Evolutionary conservation across 2,888 invertebrate genomes (phyloP).

Genomic region (Lasioglossum oenotherae): DNA sequence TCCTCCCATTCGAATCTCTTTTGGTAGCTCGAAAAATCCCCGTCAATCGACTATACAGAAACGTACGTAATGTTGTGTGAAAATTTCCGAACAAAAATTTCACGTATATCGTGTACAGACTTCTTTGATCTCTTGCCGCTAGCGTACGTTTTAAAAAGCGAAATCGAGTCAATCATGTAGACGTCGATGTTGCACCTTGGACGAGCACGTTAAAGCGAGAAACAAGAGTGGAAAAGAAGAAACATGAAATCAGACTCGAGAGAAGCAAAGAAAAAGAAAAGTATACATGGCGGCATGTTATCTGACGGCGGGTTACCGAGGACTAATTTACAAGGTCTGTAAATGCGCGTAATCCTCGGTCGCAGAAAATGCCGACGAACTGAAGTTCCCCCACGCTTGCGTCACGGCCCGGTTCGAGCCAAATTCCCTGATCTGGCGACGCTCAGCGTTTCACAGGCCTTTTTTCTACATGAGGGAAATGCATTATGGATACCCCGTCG

Average conservation of each 20-base stretch:
- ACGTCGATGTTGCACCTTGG: neutral
- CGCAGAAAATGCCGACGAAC: neutral
- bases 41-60: neutral
- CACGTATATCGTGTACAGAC: too few species aligned
- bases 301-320: constrained; percentile 13
- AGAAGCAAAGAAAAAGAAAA: neutral
- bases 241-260: constrained; percentile 2
- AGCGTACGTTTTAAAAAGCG: neutral
- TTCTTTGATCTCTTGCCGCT: too few species aligned
- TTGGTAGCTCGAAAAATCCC: constrained; percentile 23
- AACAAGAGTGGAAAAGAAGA: constrained; percentile 2
- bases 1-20: constrained; percentile 18
- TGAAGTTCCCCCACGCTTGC: too few species aligned
- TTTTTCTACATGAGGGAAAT: too few species aligned
- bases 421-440: too few species aligned
- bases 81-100: too few species aligned
- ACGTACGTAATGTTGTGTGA: neutral
- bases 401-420: too few species aligned
- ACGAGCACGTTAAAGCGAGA: constrained; percentile 2
- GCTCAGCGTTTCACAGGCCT: too few species aligned
- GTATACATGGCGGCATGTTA: constrained; percentile 23
- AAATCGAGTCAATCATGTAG: constrained; percentile 15
- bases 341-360: neutral
- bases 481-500: too few species aligned
- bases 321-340: constrained; percentile 36